phyloP scores from a whole-genome alignment of 2,888 invertebrate genomes.

The Drosophila nr. perissopoda region DNA sequence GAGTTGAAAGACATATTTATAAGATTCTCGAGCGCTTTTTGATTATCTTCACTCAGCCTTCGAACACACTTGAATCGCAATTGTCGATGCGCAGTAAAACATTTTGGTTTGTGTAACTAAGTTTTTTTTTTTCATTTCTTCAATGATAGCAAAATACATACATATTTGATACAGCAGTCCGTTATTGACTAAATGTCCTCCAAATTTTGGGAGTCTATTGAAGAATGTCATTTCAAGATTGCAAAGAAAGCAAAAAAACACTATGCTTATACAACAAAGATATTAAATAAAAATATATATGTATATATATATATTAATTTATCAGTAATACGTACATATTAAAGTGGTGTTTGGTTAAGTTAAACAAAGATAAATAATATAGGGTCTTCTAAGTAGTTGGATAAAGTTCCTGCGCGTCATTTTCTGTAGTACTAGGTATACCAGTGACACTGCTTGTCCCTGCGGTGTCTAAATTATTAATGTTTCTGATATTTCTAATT shows the following conservation, averaged over 20 bases:
- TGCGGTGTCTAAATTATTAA: constrained; percentile 30
- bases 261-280: background rate
- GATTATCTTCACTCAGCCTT: background rate
- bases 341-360: constrained; percentile 41
- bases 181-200: background rate
- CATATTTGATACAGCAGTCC: background rate
- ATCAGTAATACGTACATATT: constrained; percentile 49
- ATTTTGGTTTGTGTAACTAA: background rate
- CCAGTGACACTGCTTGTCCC: constrained; percentile 30
- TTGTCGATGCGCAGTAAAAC: background rate
- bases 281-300: background rate
- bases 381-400: constrained; percentile 37
- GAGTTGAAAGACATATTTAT: background rate
- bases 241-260: background rate
- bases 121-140: background rate
- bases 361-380: constrained; percentile 35
- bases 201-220: background rate
- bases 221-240: background rate
- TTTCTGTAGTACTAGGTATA: constrained; percentile 24
- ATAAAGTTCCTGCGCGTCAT: constrained; percentile 26
- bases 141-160: constrained; percentile 3
- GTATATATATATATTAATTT: constrained; percentile 21
- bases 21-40: background rate
- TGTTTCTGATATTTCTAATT: constrained; percentile 26
- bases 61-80: background rate